A percentile compares a stretch with the other conserved stretches of the same genome.
phyloP scores from a whole-genome alignment of 1,140 invertebrate species.

The Dufourea novaeangliae region DNA sequence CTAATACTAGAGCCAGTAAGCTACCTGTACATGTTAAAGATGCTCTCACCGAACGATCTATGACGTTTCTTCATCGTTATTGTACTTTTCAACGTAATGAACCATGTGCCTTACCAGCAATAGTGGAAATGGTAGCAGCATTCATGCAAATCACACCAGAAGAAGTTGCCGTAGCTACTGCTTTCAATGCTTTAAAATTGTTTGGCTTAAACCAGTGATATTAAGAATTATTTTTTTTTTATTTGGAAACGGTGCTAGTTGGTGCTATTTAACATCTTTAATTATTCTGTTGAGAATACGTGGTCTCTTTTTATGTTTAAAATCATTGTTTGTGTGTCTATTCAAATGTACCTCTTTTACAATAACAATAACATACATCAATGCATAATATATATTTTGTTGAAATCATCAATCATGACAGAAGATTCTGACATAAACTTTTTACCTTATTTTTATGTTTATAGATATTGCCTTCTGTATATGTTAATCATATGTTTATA shows the following conservation, averaged over 20 bases:
- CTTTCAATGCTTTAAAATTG: slow-evolving; percentile 95
- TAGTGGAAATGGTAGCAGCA: slow-evolving; percentile 96
- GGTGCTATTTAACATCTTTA: slow-evolving; percentile 55
- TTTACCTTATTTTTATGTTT: slow-evolving; percentile 38
- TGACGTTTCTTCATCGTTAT: slow-evolving; percentile 87
- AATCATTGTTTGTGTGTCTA: slow-evolving; percentile 25
- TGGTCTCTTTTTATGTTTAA: slow-evolving; percentile 11
- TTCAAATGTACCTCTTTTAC: slow-evolving; percentile 17
- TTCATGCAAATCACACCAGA: slow-evolving; percentile 93
- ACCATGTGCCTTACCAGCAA: slow-evolving; percentile 95
- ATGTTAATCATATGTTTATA: slow-evolving; percentile 30
- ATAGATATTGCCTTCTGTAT: slow-evolving; percentile 21
- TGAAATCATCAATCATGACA: background rate
- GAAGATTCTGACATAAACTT: slow-evolving; percentile 8
- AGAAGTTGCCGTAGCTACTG: slow-evolving; percentile 95
- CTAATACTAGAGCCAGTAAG: slow-evolving; percentile 96
- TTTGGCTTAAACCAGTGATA: slow-evolving; percentile 93
- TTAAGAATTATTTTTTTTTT: slow-evolving; percentile 78
- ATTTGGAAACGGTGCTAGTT: slow-evolving; percentile 55
- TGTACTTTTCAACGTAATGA: slow-evolving; percentile 98
- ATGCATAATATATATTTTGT: background rate
- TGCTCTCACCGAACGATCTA: slow-evolving; percentile 92
- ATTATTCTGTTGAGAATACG: slow-evolving; percentile 31
- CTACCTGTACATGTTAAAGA: slow-evolving; percentile 93
- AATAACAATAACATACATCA: slow-evolving; percentile 1